phyloP scores from a whole-genome alignment of 1,140 invertebrate genomes.

The Helicorthomorpha holstii region DNA sequence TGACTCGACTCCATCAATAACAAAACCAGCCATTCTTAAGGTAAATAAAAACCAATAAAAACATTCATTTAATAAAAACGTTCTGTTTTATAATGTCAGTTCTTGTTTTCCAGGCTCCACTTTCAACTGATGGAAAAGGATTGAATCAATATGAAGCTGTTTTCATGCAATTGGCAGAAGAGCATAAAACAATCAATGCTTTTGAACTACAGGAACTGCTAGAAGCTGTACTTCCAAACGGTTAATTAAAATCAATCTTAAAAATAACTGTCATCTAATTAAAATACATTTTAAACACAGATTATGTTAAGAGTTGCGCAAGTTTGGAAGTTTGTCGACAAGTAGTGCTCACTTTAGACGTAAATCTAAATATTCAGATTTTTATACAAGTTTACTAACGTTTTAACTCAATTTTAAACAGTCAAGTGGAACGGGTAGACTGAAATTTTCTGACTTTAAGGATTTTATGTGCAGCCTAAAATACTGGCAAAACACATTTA shows the following conservation, averaged over 20 bases:
- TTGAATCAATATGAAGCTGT: constrained; percentile 75
- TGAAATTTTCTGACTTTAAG: constrained; percentile 74
- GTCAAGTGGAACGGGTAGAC: constrained; percentile 57
- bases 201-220: constrained; percentile 82
- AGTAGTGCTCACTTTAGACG: constrained; percentile 71
- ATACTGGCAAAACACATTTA: constrained; percentile 78
- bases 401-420: constrained; percentile 20
- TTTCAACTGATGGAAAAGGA: constrained; percentile 49
- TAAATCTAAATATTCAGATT: constrained; percentile 23
- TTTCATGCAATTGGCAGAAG: constrained; percentile 75
- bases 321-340: constrained; percentile 80
- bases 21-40: constrained; percentile 54
- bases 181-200: constrained; percentile 66
- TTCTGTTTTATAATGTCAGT: constrained; percentile 1
- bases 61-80: not conserved
- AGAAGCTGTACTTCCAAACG: constrained; percentile 80
- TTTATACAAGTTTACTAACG: not conserved
- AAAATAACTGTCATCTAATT: not conserved
- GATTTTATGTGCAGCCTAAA: constrained; percentile 82
- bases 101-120: constrained; percentile 28
- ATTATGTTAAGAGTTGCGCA: constrained; percentile 87
- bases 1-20: constrained; percentile 50
- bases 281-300: constrained; percentile 24
- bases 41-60: constrained; percentile 18
- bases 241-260: constrained; percentile 21